phyloP scores from a whole-genome alignment of 2,888 invertebrate genomes.

The Hartigia nigra region DNA sequence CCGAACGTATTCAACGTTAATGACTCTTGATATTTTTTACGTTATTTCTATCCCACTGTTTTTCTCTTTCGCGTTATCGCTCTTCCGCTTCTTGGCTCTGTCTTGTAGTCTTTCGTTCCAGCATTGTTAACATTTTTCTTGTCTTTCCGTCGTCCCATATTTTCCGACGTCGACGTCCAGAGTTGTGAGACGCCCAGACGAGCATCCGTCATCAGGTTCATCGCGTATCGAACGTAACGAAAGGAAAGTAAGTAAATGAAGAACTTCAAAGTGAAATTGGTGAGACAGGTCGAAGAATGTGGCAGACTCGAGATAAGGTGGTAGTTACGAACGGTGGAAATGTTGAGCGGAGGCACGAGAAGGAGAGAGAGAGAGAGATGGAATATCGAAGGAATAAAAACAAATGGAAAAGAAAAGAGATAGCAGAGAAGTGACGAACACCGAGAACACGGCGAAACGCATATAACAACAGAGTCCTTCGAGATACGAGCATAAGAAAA shows the following conservation, averaged over 20 bases:
- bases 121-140: too few relatives aligned
- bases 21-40: neutral
- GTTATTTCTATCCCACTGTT: neutral
- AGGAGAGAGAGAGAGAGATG: neutral
- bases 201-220: neutral
- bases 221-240: neutral
- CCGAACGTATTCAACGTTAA: neutral
- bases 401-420: conserved; percentile 15
- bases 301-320: too few relatives aligned
- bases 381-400: conserved; percentile 15
- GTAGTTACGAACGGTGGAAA: too few relatives aligned
- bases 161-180: neutral
- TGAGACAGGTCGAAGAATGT: neutral
- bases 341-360: neutral
- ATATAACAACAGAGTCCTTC: neutral
- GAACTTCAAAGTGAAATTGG: neutral
- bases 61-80: neutral
- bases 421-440: conserved; percentile 16
- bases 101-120: too few relatives aligned
- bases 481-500: neutral
- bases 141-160: neutral
- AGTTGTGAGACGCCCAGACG: neutral
- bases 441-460: conserved; percentile 35
- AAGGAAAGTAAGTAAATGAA: neutral
- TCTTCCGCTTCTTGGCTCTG: neutral